Percentiles rank a stretch among this genome's conserved stretches.
phyloP scores from a whole-genome alignment of 2,888 invertebrate genomes.

The Melanargia galathea region DNA sequence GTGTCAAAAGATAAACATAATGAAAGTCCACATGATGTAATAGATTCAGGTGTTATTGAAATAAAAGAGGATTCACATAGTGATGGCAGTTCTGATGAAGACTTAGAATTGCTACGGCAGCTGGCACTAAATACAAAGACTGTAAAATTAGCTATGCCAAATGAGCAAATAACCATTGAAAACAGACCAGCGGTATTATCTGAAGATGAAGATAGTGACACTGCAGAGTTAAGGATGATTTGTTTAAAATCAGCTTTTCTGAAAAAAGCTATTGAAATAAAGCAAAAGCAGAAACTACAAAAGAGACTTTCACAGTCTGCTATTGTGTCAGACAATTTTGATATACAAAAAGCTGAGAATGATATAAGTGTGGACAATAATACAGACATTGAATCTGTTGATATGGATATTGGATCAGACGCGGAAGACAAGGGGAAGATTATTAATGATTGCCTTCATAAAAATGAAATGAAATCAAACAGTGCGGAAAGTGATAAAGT shows the following conservation, averaged over 20 bases:
- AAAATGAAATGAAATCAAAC: slow-evolving; percentile 36
- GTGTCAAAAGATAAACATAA: slow-evolving; percentile 42
- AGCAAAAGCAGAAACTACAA: slow-evolving; percentile 69
- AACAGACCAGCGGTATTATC: slow-evolving; percentile 48
- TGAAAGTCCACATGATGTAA: slow-evolving; percentile 42
- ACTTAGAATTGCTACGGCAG: slow-evolving; percentile 70
- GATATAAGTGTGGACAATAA: slow-evolving; percentile 57
- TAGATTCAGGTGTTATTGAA: slow-evolving; percentile 46
- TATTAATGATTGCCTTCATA: slow-evolving; percentile 39
- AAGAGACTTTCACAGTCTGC: slow-evolving; percentile 66
- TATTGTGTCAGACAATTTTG: slow-evolving; percentile 59
- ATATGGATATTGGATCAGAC: slow-evolving; percentile 79
- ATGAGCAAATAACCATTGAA: slow-evolving; percentile 40
- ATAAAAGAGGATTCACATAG: slow-evolving; percentile 41
- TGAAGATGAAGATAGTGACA: slow-evolving; percentile 83
- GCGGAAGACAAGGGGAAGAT: slow-evolving; percentile 63
- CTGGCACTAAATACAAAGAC: slow-evolving; percentile 73
- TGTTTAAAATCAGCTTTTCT: slow-evolving; percentile 86
- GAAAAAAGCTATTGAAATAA: slow-evolving; percentile 84
- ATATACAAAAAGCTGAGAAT: slow-evolving; percentile 40
- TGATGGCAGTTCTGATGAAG: slow-evolving; percentile 71
- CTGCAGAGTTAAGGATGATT: slow-evolving; percentile 83
- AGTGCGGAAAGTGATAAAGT: slow-evolving; percentile 32
- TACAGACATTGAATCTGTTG: slow-evolving; percentile 77
- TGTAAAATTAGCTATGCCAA: slow-evolving; percentile 47